These are phyloP conservation scores for Mungos mungo DNA, from an alignment of 2,113 vertebrate species.

Conservation along the genomic window DNA sequence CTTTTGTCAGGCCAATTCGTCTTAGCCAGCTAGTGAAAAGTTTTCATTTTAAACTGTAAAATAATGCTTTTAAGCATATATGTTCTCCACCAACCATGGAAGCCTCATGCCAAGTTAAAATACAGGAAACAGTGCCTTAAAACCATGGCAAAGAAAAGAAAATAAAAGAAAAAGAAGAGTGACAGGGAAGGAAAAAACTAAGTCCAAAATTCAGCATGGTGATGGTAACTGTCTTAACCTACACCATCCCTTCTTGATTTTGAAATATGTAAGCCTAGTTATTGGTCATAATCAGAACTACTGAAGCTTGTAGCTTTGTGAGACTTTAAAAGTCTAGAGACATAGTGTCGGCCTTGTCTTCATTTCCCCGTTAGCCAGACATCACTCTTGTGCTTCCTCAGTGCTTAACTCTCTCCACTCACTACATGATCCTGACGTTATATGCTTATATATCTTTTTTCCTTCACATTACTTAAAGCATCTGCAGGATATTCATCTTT, in stretches of 20 bases:
- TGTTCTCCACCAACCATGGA: neutral
- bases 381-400: neutral
- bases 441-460: neutral
- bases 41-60: neutral
- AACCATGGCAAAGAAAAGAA: neutral
- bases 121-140: neutral
- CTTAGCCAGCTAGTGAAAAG: conserved; percentile 1
- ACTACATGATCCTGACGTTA: neutral
- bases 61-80: conserved; percentile 1
- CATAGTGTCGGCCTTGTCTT: neutral
- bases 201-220: neutral
- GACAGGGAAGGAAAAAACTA: neutral
- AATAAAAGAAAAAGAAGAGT: no score
- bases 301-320: neutral
- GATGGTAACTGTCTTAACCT: neutral
- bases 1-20: conserved; percentile 11
- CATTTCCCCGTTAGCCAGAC: neutral
- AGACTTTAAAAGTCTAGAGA: neutral
- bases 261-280: neutral
- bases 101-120: neutral
- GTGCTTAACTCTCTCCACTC: neutral
- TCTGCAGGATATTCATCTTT: neutral
- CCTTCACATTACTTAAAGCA: neutral
- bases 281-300: neutral
- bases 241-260: neutral